Conservation (phyloP, 1,140 invertebrate species). For the Diorhabda elongata region DNA sequence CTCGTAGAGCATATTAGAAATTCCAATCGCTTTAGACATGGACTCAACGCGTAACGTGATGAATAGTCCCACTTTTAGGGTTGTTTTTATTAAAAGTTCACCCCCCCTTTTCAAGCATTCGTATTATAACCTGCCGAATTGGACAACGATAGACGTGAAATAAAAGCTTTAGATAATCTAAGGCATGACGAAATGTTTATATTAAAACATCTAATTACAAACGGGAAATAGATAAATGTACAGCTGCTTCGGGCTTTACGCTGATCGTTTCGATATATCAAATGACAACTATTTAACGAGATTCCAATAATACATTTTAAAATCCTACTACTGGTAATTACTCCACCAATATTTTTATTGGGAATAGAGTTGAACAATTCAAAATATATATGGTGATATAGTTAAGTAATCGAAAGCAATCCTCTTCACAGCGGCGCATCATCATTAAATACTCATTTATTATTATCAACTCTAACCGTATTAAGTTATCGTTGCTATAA, state of each 20-base stretch:
- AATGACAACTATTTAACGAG: too few species aligned
- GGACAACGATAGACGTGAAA: background rate
- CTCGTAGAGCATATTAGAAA: background rate
- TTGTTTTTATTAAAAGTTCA: slow-evolving; percentile 1
- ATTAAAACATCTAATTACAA: slow-evolving; percentile 3
- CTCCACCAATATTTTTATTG: too few species aligned
- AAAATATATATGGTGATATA: too few species aligned
- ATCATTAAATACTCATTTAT: too few species aligned
- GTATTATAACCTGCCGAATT: background rate
- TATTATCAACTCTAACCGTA: too few species aligned
- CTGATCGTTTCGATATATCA: too few species aligned
- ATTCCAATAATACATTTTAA: too few species aligned
- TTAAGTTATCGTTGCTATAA: too few species aligned
- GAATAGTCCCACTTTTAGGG: background rate
- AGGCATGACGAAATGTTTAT: slow-evolving; percentile 2
- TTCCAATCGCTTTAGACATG: background rate
- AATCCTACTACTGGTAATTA: too few species aligned
- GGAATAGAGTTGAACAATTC: too few species aligned
- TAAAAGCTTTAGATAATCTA: slow-evolving; percentile 3
- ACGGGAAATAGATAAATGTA: background rate
- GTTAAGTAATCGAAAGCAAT: too few species aligned
- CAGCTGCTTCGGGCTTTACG: background rate
- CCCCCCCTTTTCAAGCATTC: background rate
- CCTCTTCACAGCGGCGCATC: too few species aligned
- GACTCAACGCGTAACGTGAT: background rate